These are phyloP conservation scores for Tenrec ecaudatus DNA, from an alignment of 2,113 vertebrate genomes.

Conservation along the genomic window DNA sequence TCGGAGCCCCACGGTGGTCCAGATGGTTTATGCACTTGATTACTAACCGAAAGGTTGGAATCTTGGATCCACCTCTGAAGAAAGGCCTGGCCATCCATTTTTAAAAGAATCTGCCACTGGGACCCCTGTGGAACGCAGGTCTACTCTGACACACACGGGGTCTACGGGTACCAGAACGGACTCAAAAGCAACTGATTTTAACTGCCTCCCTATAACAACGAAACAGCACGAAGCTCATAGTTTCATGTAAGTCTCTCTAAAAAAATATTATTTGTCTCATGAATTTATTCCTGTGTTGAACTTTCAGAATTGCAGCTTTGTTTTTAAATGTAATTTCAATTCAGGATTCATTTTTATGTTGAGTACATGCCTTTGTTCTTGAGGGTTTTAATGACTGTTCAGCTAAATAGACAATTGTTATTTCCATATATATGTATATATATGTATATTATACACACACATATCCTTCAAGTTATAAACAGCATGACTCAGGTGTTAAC, in stretches of 20 bases:
- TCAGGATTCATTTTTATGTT: conserved; percentile 13
- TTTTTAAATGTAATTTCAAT: not conserved
- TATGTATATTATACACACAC: not conserved
- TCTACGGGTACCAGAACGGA: not conserved
- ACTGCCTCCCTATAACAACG: not conserved
- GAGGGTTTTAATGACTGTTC: not conserved
- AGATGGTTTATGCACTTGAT: not conserved
- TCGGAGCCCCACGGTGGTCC: not conserved
- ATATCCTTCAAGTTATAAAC: not conserved
- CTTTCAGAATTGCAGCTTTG: not conserved
- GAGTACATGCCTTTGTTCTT: not conserved
- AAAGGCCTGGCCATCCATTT: not conserved
- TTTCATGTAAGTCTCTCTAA: not conserved
- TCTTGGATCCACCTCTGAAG: not conserved
- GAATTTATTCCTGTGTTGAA: conserved; percentile 35
- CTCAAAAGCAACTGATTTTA: not conserved
- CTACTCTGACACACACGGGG: not conserved
- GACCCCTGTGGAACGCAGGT: not conserved
- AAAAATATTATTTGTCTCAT: conserved; percentile 12
- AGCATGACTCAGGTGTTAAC: not conserved
- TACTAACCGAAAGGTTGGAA: not conserved
- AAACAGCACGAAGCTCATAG: conserved; percentile 11
- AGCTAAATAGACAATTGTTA: not conserved
- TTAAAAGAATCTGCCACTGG: not conserved
- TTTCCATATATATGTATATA: too few relatives aligned